Base-by-base conservation (phyloP, 2,797 vertebrate genomes). In the Alca torda region DNA sequence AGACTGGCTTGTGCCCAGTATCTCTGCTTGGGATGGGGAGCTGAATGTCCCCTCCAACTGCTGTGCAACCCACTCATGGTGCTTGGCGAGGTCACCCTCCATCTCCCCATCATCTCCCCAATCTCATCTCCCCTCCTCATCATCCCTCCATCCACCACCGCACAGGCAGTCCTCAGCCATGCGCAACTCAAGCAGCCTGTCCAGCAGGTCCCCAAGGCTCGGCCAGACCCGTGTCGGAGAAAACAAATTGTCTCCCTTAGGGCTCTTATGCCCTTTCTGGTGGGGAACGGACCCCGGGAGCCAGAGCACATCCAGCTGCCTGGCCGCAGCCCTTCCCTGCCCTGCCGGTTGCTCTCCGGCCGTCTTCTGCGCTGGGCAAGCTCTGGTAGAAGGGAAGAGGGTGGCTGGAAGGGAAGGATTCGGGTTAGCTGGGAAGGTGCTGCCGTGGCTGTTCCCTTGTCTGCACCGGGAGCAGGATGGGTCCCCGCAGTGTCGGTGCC, bases 51-150 rank as follows among this genome's bases (percentile, higher is more conserved):
- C 8, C 31, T 59, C 76, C 6, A 6, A 15, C 43, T 45, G 25
- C 50, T 8, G 5, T 41, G 31, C 9, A 12, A 25, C 11, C 30
- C 4, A 3, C 8, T 41, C 2, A 0, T 11, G n/a, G n/a, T 54
- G 33, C 37, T 46, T 4, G 2, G 54, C 2, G 2, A 24, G 28
- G 56, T 70, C 33, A 4, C 30, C 18, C 41, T 61, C 54, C 43
- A 9, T 45, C 45, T 15, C 25, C 33, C 17, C 26, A 43, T 41
- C 39, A 25, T 78, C 21, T n/a, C 26, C 15, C 16, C 37, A 37
- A 41, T 41, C 41, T 41, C 41, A 13, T 13, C 41, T 41, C 41
- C 14, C 14, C 41, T 41, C 41, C 41, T 13, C 41, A 41, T 41
- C 41, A 14, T 37, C 37, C 9, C 26, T 15, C 13, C 39, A 39